These are phyloP conservation scores for Rana temporaria DNA, from an alignment of 2,113 vertebrate genomes.

Conservation along the genomic window DNA sequence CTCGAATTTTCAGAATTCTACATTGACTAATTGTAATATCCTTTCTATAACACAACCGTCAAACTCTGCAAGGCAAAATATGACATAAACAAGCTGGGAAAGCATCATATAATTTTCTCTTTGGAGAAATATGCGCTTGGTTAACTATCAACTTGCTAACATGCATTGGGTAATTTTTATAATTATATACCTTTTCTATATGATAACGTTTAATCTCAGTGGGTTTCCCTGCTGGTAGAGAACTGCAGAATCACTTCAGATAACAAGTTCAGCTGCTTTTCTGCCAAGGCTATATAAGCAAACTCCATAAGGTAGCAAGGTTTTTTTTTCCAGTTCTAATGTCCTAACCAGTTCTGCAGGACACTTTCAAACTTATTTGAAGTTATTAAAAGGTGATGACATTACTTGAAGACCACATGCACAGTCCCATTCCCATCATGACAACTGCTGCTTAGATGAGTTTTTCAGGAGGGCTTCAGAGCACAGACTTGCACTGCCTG, in stretches of 20 bases:
- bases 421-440: constrained; percentile 45
- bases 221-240: background rate
- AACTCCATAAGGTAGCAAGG: constrained; percentile 46
- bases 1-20: constrained; percentile 22
- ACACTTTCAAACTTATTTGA: constrained; percentile 52
- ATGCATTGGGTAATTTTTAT: constrained; percentile 11
- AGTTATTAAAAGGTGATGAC: constrained; percentile 52
- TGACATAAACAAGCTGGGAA: background rate
- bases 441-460: constrained; percentile 57
- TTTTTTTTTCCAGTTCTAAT: constrained; percentile 46
- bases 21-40: constrained; percentile 1
- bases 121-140: background rate
- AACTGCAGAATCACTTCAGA: constrained; percentile 2
- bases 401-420: constrained; percentile 43
- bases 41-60: background rate
- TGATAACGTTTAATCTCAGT: constrained; percentile 5
- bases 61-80: background rate
- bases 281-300: constrained; percentile 33
- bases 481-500: constrained; percentile 41
- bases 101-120: constrained; percentile 4
- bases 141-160: background rate
- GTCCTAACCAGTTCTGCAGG: constrained; percentile 38
- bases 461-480: constrained; percentile 55
- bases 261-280: constrained; percentile 44
- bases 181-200: constrained; percentile 19